These are phyloP conservation scores for Lepilemur septentrionalis DNA, from an alignment of 2,797 vertebrate species.

Conservation along the genomic window DNA sequence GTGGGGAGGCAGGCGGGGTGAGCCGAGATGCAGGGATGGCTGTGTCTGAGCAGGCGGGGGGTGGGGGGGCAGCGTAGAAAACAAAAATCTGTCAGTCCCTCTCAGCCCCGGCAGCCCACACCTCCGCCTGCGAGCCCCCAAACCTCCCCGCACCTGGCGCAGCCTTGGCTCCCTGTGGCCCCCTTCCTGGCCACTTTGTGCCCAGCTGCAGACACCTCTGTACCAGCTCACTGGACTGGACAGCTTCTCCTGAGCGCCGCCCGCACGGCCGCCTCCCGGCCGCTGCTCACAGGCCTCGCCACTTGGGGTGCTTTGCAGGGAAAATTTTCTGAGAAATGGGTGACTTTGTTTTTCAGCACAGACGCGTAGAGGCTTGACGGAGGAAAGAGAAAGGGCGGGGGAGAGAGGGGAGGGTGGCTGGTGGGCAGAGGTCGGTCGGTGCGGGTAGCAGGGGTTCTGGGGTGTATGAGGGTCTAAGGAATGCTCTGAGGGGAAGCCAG, in stretches of 20 bases:
- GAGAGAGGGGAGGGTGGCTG: no score
- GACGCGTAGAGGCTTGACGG: background rate
- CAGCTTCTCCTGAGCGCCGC: background rate
- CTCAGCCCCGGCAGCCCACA: background rate
- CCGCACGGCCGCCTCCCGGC: background rate
- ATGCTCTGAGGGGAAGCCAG: background rate
- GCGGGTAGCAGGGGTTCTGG: background rate
- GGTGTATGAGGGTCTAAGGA: background rate
- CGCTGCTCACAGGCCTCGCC: background rate
- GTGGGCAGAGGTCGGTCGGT: accelerated
- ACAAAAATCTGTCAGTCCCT: conserved; percentile 61
- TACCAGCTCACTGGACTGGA: accelerated
- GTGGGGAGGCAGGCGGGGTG: conserved; percentile 58
- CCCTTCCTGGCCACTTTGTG: background rate
- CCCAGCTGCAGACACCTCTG: background rate
- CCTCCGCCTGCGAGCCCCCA: background rate
- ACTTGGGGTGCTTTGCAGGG: background rate
- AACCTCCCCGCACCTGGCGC: background rate
- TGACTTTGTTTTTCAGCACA: background rate
- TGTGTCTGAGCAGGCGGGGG: background rate
- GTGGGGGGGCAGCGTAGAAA: background rate
- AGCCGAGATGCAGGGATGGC: conserved; percentile 72
- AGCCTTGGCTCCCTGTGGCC: background rate
- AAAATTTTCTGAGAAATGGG: background rate
- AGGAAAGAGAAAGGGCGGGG: background rate